Base-by-base conservation (phyloP, 2,888 invertebrate species). In the Athalia rosae region DNA sequence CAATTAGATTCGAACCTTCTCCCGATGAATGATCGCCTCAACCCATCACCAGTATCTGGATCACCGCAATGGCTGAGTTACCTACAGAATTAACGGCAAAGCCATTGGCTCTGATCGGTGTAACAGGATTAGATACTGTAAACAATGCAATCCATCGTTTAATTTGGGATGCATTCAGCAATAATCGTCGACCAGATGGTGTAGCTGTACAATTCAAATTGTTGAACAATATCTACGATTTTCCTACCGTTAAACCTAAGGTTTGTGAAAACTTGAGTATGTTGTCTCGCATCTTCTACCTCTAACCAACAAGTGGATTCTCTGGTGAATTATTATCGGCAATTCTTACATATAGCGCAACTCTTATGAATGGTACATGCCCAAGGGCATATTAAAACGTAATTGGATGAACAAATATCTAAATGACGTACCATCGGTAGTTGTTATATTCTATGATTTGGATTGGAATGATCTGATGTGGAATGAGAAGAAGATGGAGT, bases 381-480 rank as follows among this genome's bases (percentile, higher is more conserved):
- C 97, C 0, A 96, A 96, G 89, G 99, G 99, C 9, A 96, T 99
- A 81, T 90, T 99, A 6, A 98, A 99, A 89, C 94, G 95, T 62
- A 96, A 97, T 87, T 99, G 99, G 99, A 95, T 99, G 92, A 93
- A 94, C 73, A 99, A 99, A 90, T 97, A 99, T 87, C 92, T 98
- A 56, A 94, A 95, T 82, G 93, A 95, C 78, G 93, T 99, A 81
- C 99, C 99, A 7, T 95, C 99, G 0, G 95, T 99, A 0, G 95
- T 98, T 45, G 98, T 98, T 3, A 93, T 98, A 80, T 99, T 99
- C 90, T 97, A 97, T 89, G 99, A 99, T 86, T 93, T 99, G 87
- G 99, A 99, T 90, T 99, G 99, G 99, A 97, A 97, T 88, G 98
- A 99, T 90, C 92, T 93, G 0, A 93, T 95, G 81, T 99, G 99